Percentiles rank a stretch among this genome's conserved stretches.
These are phyloP conservation scores for Mus musculus DNA, from an alignment of 2,113 vertebrate genomes.

Conservation along the genomic window DNA sequence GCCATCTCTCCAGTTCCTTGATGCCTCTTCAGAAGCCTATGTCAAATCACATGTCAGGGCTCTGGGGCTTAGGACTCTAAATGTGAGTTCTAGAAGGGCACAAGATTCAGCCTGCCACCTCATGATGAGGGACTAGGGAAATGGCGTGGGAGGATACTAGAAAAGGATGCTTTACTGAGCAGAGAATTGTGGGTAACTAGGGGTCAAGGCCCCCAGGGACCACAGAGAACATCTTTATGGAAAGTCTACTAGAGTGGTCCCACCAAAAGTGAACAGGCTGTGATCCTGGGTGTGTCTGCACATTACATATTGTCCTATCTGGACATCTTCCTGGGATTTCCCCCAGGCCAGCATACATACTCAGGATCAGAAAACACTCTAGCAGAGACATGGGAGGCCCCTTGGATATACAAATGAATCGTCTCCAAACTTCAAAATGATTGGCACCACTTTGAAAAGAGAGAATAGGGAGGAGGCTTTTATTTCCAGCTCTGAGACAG, in stretches of 20 bases:
- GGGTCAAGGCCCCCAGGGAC: neutral
- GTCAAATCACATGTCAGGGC: constrained; percentile 6
- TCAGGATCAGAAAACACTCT: neutral
- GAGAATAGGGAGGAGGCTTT: neutral
- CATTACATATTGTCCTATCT: neutral
- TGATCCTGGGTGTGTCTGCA: neutral
- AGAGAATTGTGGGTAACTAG: neutral
- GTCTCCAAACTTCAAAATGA: constrained; percentile 7
- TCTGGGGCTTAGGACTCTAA: neutral
- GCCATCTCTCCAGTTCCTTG: no score
- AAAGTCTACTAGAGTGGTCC: neutral
- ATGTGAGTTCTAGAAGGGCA: neutral
- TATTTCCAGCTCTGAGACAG: constrained; percentile 17
- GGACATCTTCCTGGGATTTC: neutral
- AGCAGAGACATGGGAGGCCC: neutral
- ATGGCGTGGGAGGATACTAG: neutral
- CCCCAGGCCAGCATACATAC: neutral
- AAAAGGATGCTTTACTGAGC: neutral
- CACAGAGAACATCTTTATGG: neutral
- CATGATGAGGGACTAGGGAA: neutral
- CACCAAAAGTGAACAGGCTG: neutral
- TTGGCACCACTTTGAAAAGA: neutral
- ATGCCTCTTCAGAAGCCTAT: neutral
- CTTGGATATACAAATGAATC: neutral
- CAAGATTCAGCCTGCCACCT: neutral